Conservation (phyloP, 1,140 invertebrate species). For the Leptestheria dahalacensis region DNA sequence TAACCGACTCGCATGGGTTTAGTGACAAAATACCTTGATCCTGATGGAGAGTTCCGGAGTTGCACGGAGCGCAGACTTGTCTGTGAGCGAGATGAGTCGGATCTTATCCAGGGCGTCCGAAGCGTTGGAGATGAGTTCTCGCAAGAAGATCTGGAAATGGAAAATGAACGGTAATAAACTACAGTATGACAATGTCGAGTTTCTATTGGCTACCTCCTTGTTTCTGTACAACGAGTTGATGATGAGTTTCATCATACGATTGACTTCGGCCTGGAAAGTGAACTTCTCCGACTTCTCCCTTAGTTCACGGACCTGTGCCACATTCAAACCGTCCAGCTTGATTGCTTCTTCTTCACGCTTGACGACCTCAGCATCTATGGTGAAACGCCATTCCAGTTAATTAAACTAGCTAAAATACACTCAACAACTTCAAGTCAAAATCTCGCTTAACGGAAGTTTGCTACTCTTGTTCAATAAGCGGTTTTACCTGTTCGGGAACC, state of each 20-base stretch:
- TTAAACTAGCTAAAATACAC: conserved; percentile 3
- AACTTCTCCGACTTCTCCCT: conserved; percentile 83
- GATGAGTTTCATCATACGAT: conserved; percentile 99
- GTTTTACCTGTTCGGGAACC: conserved; percentile 61
- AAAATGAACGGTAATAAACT: conserved; percentile 21
- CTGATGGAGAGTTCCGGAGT: conserved; percentile 75
- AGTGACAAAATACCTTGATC: no score
- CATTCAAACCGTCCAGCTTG: conserved; percentile 86
- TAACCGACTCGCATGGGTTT: no score
- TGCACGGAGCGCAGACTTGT: conserved; percentile 54
- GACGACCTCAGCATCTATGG: conserved; percentile 59
- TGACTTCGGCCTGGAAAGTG: conserved; percentile 90
- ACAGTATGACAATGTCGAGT: not conserved
- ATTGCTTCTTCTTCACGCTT: conserved; percentile 91
- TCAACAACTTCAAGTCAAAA: not conserved
- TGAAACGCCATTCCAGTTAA: conserved; percentile 23
- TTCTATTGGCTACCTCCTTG: conserved; percentile 60
- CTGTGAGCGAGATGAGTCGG: conserved; percentile 76
- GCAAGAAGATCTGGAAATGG: conserved; percentile 82
- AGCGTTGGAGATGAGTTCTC: conserved; percentile 94
- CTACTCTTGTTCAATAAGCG: not conserved
- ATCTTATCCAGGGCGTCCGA: conserved; percentile 94
- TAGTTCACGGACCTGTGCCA: conserved; percentile 82
- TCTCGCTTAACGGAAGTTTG: not conserved
- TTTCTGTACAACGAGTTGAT: conserved; percentile 97